Percentiles rank a stretch among this genome's conserved stretches.
phyloP scores from a whole-genome alignment of 2,888 invertebrate genomes.

The Drosophila rellima region DNA sequence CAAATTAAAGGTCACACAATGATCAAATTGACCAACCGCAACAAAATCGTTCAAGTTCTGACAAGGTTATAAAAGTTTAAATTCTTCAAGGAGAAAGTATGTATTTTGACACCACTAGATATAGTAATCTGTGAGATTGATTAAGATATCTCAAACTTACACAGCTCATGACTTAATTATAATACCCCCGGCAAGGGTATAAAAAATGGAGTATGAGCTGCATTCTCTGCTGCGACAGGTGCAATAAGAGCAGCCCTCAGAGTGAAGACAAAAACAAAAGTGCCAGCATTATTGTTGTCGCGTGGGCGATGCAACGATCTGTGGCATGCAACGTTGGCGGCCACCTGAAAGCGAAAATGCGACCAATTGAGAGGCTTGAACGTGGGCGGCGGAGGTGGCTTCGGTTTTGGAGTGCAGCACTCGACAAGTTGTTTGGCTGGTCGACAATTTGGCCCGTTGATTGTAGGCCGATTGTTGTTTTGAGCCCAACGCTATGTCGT shows the following conservation, averaged over 20 bases:
- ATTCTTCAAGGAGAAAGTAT: too few species aligned
- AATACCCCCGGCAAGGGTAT: background rate
- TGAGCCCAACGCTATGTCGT: constrained; percentile 20
- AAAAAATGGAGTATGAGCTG: background rate
- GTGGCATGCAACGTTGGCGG: constrained; percentile 22
- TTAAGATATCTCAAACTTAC: background rate
- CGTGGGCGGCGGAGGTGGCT: constrained; percentile 31
- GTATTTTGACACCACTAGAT: too few species aligned
- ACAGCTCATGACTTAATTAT: background rate
- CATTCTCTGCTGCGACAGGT: constrained; percentile 32
- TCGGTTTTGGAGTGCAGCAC: constrained; percentile 11
- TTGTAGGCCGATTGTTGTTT: constrained; percentile 61
- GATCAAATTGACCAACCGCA: too few species aligned
- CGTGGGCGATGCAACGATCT: constrained; percentile 39
- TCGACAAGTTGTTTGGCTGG: constrained; percentile 66
- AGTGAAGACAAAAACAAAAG: constrained; percentile 17
- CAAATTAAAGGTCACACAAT: too few species aligned
- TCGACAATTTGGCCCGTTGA: constrained; percentile 52
- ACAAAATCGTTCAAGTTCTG: too few species aligned
- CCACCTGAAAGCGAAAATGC: constrained; percentile 55
- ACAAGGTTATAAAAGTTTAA: too few species aligned
- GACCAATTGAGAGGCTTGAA: constrained; percentile 42
- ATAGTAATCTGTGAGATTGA: too few species aligned
- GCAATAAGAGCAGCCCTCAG: constrained; percentile 25
- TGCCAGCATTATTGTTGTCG: constrained; percentile 34